Percentiles rank a stretch among this genome's conserved stretches.
phyloP scores from a whole-genome alignment of 2,797 vertebrate genomes.

The Spinibarbus caldwelli region DNA sequence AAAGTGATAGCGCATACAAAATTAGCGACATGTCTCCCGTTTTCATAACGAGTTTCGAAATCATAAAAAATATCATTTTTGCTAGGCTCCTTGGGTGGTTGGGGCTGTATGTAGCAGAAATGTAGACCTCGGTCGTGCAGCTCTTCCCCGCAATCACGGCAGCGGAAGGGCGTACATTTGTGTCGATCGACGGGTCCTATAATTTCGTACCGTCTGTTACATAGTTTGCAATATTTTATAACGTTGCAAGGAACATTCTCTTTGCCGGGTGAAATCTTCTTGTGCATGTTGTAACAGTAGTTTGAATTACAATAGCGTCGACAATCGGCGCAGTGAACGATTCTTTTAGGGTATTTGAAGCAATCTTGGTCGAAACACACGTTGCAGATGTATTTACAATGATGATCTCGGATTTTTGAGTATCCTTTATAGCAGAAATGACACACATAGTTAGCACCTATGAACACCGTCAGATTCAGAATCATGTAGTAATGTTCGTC shows the following conservation, averaged over 20 bases:
- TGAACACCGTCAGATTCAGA: no score
- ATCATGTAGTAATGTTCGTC: no score
- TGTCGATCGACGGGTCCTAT: no score
- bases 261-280: neutral
- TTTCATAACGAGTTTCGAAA: neutral
- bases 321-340: neutral
- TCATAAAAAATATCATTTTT: neutral
- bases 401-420: rapidly evolving
- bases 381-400: neutral
- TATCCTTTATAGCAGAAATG: neutral
- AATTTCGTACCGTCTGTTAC: neutral
- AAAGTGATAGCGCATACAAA: no score
- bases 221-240: neutral
- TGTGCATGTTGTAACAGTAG: neutral
- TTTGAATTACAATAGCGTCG: neutral
- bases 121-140: no score
- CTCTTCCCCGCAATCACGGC: no score
- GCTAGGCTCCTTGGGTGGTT: no score
- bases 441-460: neutral
- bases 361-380: neutral
- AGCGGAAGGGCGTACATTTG: no score
- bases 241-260: rapidly evolving
- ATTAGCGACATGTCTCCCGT: neutral
- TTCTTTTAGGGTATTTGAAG: neutral
- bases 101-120: no score